phyloP scores from a whole-genome alignment of 2,888 invertebrate genomes.

The Hirtodrosophila confusa region DNA sequence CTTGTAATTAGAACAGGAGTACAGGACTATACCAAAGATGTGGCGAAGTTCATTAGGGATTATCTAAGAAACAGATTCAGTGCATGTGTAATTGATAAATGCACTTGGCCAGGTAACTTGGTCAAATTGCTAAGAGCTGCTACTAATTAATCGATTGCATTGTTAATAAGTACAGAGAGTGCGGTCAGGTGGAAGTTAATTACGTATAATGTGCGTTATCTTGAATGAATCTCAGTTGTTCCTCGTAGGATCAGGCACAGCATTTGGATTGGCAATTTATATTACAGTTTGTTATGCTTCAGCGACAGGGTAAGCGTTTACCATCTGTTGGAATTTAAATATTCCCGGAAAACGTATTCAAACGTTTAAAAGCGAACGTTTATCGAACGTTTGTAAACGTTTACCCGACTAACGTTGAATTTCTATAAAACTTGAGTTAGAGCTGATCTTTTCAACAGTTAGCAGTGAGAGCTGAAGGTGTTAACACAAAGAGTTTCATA shows the following conservation, averaged over 20 bases:
- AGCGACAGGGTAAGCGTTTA: slow-evolving; percentile 30
- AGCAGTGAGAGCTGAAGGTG: slow-evolving; percentile 4
- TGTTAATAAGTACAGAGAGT: background rate
- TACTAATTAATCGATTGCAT: slow-evolving; percentile 15
- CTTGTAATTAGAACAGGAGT: slow-evolving; percentile 37
- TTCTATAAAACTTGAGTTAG: slow-evolving; percentile 38
- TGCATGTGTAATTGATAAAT: slow-evolving; percentile 29
- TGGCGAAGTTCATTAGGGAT: slow-evolving; percentile 14
- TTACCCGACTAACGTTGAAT: slow-evolving; percentile 17
- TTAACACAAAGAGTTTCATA: slow-evolving; percentile 9
- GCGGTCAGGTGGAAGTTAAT: background rate
- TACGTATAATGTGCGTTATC: too few relatives aligned
- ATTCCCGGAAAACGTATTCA: slow-evolving; percentile 20
- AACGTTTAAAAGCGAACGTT: slow-evolving; percentile 5
- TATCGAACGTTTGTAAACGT: slow-evolving; percentile 30
- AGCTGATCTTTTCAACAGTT: slow-evolving; percentile 32
- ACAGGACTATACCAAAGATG: background rate
- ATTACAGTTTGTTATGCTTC: slow-evolving; percentile 23
- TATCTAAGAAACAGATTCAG: slow-evolving; percentile 1
- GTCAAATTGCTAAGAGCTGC: background rate
- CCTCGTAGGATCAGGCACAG: background rate
- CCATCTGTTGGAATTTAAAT: slow-evolving; percentile 7
- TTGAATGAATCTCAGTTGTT: background rate
- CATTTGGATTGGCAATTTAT: too few relatives aligned
- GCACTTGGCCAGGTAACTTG: slow-evolving; percentile 7